phyloP scores from a whole-genome alignment of 2,113 vertebrate genomes.

The Oreochromis aureus region DNA sequence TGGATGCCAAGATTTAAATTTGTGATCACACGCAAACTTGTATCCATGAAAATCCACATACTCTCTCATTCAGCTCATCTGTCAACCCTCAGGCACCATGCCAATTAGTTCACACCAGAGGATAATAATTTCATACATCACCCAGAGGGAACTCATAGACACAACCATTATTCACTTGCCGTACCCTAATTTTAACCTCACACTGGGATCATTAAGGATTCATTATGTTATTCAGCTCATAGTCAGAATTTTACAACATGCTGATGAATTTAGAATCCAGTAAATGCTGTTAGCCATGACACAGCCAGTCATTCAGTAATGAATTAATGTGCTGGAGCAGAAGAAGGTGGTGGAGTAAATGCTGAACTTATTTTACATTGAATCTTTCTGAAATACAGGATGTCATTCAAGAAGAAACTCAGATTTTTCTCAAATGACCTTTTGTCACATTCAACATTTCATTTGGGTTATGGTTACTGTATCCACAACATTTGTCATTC shows the following conservation, averaged over 20 bases:
- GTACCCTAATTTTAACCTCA: conserved; percentile 15
- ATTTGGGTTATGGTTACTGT: not conserved
- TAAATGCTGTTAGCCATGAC: not conserved
- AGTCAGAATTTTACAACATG: conserved; percentile 8
- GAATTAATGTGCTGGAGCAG: not conserved
- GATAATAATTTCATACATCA: conserved; percentile 35
- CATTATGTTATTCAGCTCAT: conserved; percentile 24
- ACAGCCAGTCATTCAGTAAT: conserved; percentile 5
- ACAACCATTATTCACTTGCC: conserved; percentile 30
- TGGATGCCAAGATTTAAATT: not conserved
- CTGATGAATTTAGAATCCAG: conserved; percentile 20
- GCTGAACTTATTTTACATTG: not conserved
- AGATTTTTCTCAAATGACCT: not conserved
- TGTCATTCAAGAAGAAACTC: not conserved
- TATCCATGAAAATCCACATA: not conserved
- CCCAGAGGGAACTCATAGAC: conserved; percentile 16
- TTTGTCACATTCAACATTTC: not conserved
- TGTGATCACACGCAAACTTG: not conserved
- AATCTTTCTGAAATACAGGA: not conserved
- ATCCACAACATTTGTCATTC: not conserved
- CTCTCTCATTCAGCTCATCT: not conserved
- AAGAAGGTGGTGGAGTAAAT: not conserved
- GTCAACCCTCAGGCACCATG: conserved; percentile 1
- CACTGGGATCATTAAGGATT: conserved; percentile 29
- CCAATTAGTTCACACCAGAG: conserved; percentile 43